These are phyloP conservation scores for Stenotaenia linearis DNA, from an alignment of 2,888 invertebrate species.

Conservation along the genomic window DNA sequence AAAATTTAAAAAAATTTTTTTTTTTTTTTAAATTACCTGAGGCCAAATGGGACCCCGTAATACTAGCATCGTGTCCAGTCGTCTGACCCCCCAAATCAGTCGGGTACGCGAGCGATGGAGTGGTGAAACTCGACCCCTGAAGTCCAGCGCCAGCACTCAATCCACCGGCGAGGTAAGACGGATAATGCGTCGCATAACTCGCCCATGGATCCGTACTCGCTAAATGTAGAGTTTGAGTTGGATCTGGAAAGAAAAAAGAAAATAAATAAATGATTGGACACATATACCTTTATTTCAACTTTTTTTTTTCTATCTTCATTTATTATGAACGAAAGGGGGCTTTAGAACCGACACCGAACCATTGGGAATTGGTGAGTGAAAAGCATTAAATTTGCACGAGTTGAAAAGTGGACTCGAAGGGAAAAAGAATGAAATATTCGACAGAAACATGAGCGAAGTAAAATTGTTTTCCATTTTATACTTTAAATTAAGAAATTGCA, in stretches of 20 bases:
- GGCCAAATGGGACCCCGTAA: conserved; percentile 22
- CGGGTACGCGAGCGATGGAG: conserved; percentile 33
- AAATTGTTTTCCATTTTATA: too few relatives aligned
- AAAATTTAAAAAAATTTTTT: neutral
- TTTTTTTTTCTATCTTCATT: neutral
- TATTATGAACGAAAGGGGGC: neutral
- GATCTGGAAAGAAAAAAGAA: conserved; percentile 35
- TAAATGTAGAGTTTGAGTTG: conserved; percentile 37
- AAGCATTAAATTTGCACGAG: conserved; percentile 23
- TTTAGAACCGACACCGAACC: conserved; percentile 11
- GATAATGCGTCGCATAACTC: conserved; percentile 38
- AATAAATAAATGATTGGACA: neutral
- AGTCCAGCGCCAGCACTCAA: conserved; percentile 36
- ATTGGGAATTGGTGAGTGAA: conserved; percentile 21
- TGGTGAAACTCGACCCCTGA: conserved; percentile 37
- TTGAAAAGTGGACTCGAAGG: conserved; percentile 17
- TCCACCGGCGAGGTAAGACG: conserved; percentile 37
- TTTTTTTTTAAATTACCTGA: conserved; percentile 30
- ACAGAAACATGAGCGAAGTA: neutral
- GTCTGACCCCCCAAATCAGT: conserved; percentile 33
- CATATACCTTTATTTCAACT: neutral
- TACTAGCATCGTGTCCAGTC: conserved; percentile 27
- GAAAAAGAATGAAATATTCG: too few relatives aligned
- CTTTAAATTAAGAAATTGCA: too few relatives aligned
- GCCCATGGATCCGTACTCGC: conserved; percentile 38